Evolutionary conservation across 1,140 invertebrate species (phyloP), one percentile per base, ranked within the genome.

Genomic region (Eriocheir sinensis): DNA sequence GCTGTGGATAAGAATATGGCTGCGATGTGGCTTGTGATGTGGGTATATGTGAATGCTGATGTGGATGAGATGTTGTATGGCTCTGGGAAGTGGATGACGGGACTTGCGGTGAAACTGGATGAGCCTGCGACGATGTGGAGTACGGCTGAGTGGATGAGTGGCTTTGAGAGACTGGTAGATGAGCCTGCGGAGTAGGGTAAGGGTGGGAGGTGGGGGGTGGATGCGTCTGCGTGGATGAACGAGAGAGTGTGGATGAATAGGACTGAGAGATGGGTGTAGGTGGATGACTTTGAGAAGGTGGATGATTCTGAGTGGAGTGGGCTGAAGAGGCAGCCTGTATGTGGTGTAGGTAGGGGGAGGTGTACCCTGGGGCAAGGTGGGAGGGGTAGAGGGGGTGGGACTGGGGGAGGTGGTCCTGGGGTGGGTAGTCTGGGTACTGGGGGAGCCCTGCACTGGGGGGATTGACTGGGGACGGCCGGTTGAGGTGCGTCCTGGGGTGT

Each of bases 1-100:
- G 27, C 9, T 30, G 41, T 81, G 40, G 38, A n/a, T 36, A 91
- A 21, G 91, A 85, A 41, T 32, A 40, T 30, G 80, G 17, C 30
- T 40, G 40, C 48, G 53, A 83, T 72, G 94, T 34, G 53, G 94
- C 32, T 93, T 92, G 94, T 89, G 83, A 4, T 32, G 86, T 30
- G 32, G 85, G 32, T 94, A 40, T 32, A 72, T 72, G 60, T n/a
- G 60, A 2, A 2, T 72, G n/a, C 60, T 72, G 60, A 72, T 21
- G 60, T 72, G 60, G 60, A 72, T 21, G 60, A 72, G 4, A 6
- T 4, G n/a, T n/a, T n/a, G n/a, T n/a, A n/a, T n/a, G n/a, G n/a
- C n/a, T 91, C 27, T 0, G 79, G 44, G 79, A 85, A 34, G 85
- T 34, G 15, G 36, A 48, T n/a, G 89, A 15, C 41, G 48, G 36